Evolutionary conservation across 35 echinoderm and acorn worm genomes (phyloP).

Genomic region (Apostichopus californicus): DNA sequence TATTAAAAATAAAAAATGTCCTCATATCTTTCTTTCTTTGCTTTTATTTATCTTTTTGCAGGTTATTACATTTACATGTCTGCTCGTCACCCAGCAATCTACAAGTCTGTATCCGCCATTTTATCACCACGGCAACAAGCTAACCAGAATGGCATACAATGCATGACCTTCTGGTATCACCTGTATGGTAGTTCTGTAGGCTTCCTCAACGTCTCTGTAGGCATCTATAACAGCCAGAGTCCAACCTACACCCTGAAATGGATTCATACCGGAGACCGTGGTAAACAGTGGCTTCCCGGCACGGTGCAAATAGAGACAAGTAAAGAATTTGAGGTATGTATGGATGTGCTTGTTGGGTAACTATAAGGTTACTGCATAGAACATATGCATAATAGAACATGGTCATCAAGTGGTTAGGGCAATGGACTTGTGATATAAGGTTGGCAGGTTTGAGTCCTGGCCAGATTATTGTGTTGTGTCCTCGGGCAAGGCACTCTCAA

Average conservation of each 20-base stretch:
- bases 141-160: conserved; percentile 8
- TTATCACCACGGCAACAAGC: conserved; percentile 43
- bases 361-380: no score
- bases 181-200: conserved; percentile 61
- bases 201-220: conserved; percentile 48
- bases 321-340: conserved; percentile 22
- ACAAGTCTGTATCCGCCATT: conserved; percentile 17
- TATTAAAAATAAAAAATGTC: not conserved
- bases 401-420: no score
- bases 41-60: conserved; percentile 18
- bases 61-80: conserved; percentile 72
- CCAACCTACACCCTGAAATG: conserved; percentile 11
- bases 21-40: not conserved
- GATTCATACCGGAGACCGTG: conserved; percentile 45
- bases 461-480: no score
- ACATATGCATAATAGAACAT: no score
- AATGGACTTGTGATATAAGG: no score
- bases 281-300: conserved; percentile 62
- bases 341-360: no score
- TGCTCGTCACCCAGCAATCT: not conserved
- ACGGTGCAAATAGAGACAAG: conserved; percentile 16
- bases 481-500: no score
- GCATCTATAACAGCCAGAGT: conserved; percentile 9
- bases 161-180: conserved; percentile 70
- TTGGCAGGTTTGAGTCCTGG: no score